A percentile compares a stretch with the other conserved stretches of the same genome.
Conservation (phyloP, 2,888 invertebrate genomes). For the Sarcophaga variegata region DNA sequence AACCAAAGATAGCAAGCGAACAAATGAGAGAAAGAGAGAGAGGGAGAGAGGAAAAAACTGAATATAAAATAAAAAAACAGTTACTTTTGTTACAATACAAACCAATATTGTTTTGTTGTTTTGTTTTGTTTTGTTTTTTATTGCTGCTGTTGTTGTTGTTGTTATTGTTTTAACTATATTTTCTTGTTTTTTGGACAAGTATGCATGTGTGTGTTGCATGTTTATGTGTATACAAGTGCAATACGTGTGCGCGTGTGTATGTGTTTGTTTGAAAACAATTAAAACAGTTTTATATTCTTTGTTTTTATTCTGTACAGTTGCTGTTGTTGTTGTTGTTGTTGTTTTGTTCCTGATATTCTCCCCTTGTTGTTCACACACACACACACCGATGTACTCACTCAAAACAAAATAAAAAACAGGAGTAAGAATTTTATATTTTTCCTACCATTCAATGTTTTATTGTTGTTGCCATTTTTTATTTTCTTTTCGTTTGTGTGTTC, state of each 20-base stretch:
- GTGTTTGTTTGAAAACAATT: slow-evolving; percentile 59
- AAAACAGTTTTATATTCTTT: slow-evolving; percentile 64
- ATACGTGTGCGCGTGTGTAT: background rate
- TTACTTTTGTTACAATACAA: slow-evolving; percentile 54
- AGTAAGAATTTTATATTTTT: background rate
- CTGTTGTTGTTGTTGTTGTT: background rate
- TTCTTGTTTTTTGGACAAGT: background rate
- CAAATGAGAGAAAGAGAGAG: background rate
- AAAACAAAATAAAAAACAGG: too few species aligned
- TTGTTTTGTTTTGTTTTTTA: background rate
- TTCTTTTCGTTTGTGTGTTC: slow-evolving; percentile 12
- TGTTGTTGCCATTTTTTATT: slow-evolving; percentile 35
- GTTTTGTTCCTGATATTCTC: slow-evolving; percentile 40
- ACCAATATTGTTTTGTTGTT: slow-evolving; percentile 41
- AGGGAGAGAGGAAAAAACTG: background rate
- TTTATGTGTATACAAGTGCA: slow-evolving; percentile 11
- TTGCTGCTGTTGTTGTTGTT: slow-evolving; percentile 15
- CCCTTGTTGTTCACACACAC: slow-evolving; percentile 32
- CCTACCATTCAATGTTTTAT: background rate
- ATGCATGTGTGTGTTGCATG: background rate
- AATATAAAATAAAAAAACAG: slow-evolving; percentile 12
- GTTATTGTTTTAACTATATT: slow-evolving; percentile 20
- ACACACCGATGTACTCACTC: background rate
- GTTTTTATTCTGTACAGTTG: slow-evolving; percentile 15
- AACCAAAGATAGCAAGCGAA: slow-evolving; percentile 8